These are phyloP conservation scores for Mohoua ochrocephala DNA, from an alignment of 2,113 vertebrate genomes.

Conservation along the genomic window DNA sequence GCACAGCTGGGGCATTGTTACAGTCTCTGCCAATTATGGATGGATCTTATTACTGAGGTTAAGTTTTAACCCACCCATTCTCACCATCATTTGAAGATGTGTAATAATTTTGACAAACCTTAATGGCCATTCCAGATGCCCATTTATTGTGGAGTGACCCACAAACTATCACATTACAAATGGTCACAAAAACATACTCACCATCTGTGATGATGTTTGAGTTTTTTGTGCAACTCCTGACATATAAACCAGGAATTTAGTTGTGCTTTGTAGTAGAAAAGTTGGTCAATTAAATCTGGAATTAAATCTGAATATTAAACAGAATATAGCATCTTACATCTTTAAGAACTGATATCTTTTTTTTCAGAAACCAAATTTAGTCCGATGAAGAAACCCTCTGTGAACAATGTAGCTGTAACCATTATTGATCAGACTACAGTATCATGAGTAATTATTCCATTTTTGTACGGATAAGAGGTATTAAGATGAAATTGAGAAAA, in stretches of 20 bases:
- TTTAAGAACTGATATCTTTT: neutral
- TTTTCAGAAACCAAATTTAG: neutral
- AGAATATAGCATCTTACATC: neutral
- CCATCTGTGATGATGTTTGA: neutral
- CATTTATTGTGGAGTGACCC: slow-evolving; percentile 9
- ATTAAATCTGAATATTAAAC: neutral
- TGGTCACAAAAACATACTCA: neutral
- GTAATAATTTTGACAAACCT: slow-evolving; percentile 31
- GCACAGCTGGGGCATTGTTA: neutral
- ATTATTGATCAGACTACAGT: neutral
- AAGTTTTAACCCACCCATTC: slow-evolving; percentile 3
- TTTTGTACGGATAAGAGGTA: neutral
- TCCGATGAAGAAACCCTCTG: neutral
- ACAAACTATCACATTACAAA: neutral
- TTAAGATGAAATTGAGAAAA: neutral
- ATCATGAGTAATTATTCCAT: neutral
- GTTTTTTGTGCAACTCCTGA: neutral
- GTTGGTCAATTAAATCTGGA: neutral
- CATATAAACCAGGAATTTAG: neutral
- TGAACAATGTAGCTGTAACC: neutral
- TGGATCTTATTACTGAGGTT: slow-evolving; percentile 27
- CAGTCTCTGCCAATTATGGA: neutral
- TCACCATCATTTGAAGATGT: neutral
- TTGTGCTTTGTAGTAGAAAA: neutral
- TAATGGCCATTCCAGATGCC: slow-evolving; percentile 22